Conservation (phyloP, 1,140 invertebrate genomes). For the Berghia stephanieae region DNA sequence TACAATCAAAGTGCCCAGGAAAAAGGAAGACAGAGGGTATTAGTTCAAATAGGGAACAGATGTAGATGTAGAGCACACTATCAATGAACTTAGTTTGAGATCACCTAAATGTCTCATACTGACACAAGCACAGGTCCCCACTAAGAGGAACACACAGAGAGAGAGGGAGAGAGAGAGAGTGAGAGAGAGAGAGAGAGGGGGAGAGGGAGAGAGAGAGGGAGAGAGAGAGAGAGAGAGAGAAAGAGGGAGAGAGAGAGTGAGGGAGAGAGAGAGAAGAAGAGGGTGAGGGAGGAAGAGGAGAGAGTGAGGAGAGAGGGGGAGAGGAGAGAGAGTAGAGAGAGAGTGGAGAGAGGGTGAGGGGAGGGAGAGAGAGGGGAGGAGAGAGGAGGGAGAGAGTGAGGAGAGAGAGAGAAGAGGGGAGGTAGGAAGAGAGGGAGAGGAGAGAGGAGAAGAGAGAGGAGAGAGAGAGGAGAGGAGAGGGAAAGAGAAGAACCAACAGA, state of each 20-base stretch:
- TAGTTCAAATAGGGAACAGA: no score
- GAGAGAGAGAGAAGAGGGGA: not conserved
- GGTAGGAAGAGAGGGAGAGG: not conserved
- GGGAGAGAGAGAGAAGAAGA: constrained; percentile 1
- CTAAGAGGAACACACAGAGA: no score
- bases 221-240: no score
- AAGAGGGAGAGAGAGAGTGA: not conserved
- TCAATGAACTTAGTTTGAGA: no score
- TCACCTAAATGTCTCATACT: no score
- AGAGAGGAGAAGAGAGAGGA: no score
- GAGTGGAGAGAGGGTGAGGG: not conserved
- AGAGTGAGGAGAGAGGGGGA: not conserved
- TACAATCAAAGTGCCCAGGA: no score
- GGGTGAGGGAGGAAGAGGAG: not conserved
- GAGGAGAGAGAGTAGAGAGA: not conserved
- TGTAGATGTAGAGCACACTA: no score
- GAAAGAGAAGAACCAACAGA: not conserved
- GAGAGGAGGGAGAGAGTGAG: not conserved
- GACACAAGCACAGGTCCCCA: no score
- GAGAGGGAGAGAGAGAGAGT: no score
- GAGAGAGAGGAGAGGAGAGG: not conserved
- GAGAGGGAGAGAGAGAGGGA: not conserved
- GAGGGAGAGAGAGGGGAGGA: not conserved
- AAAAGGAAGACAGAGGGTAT: no score
- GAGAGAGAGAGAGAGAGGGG: constrained; percentile 9